Evolutionary conservation across 2,113 vertebrate species (phyloP).

Genomic region (Phrynosoma blainvillii): DNA sequence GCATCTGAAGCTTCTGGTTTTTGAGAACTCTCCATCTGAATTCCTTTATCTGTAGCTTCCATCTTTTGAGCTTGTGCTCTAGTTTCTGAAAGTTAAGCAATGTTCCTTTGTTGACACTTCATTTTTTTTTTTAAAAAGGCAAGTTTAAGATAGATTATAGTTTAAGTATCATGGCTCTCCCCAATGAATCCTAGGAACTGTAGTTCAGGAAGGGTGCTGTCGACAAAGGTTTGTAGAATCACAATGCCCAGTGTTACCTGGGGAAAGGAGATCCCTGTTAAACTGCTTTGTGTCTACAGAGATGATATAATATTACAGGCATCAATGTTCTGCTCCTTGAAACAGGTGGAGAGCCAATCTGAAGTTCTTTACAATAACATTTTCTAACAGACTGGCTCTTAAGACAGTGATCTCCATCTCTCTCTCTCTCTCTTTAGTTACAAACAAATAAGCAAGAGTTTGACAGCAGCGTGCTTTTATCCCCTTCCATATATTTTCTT

Average conservation of each 20-base stretch:
- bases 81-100: not conserved
- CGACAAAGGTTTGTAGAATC: not conserved
- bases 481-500: slow-evolving; percentile 30
- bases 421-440: slow-evolving; percentile 34
- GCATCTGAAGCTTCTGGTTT: slow-evolving; percentile 47
- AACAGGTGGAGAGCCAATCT: not conserved
- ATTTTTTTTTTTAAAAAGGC: slow-evolving; percentile 22
- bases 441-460: slow-evolving; percentile 28
- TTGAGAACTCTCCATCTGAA: slow-evolving; percentile 70
- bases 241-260: not conserved
- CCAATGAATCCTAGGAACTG: not conserved
- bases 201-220: not conserved
- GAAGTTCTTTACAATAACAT: slow-evolving; percentile 27
- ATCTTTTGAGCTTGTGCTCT: slow-evolving; percentile 55
- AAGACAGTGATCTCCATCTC: not conserved
- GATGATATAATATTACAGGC: not conserved
- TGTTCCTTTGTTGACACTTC: slow-evolving; percentile 44
- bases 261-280: not conserved
- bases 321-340: slow-evolving; percentile 44
- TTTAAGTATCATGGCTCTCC: not conserved
- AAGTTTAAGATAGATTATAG: not conserved
- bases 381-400: slow-evolving; percentile 48
- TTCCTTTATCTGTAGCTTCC: slow-evolving; percentile 71
- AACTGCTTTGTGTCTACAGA: not conserved
- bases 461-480: slow-evolving; percentile 37